These are phyloP conservation scores for Ichneumon xanthorius DNA, from an alignment of 2,888 invertebrate species.

Conservation along the genomic window DNA sequence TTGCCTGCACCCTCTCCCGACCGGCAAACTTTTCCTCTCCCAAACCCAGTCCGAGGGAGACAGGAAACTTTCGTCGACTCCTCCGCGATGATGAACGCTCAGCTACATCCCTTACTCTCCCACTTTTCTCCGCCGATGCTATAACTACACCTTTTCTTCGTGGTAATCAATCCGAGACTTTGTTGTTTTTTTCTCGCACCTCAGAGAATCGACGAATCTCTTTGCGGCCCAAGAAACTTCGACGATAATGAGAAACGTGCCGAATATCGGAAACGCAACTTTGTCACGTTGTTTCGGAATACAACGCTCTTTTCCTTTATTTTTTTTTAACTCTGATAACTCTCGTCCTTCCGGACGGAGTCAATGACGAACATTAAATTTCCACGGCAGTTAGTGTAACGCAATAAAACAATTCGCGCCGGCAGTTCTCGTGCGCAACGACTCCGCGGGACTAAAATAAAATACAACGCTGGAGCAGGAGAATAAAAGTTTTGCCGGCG, in stretches of 20 bases:
- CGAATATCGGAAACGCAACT: neutral
- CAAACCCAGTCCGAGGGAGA: slow-evolving; percentile 19
- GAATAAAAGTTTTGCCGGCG: slow-evolving; percentile 69
- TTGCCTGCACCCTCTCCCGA: slow-evolving; percentile 32
- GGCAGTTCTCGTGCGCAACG: slow-evolving; percentile 11
- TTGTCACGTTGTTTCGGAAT: neutral
- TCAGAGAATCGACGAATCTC: neutral
- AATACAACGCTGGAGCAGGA: slow-evolving; percentile 23
- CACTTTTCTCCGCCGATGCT: neutral
- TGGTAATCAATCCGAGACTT: slow-evolving; percentile 60
- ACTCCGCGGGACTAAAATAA: slow-evolving; percentile 9
- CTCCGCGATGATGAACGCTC: slow-evolving; percentile 63
- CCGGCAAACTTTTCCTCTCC: slow-evolving; percentile 58
- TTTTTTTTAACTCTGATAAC: neutral
- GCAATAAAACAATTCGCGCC: slow-evolving; percentile 45
- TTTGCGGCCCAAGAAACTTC: neutral
- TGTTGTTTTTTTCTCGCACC: neutral
- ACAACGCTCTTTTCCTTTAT: neutral
- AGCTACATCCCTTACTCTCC: slow-evolving; percentile 19
- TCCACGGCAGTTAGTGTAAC: neutral
- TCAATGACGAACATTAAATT: slow-evolving; percentile 11
- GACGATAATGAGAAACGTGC: neutral
- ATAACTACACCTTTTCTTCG: slow-evolving; percentile 28
- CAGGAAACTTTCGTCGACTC: slow-evolving; percentile 61
- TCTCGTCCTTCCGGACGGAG: neutral